Percentiles rank a stretch among this genome's conserved stretches.
Conservation (phyloP, 2,888 invertebrate genomes). For the Cacoxenus indagator region DNA sequence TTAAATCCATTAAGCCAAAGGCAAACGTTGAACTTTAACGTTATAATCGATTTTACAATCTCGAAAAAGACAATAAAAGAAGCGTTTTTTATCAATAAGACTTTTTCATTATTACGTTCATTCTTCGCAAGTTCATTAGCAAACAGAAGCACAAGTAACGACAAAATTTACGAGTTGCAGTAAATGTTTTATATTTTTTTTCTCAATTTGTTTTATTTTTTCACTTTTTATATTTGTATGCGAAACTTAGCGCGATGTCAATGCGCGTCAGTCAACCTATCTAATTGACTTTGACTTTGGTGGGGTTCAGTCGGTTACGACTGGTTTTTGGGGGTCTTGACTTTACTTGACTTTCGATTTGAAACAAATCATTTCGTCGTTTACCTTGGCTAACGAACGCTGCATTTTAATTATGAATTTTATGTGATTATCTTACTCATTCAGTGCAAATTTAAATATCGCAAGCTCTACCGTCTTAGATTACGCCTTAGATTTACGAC, state of each 20-base stretch:
- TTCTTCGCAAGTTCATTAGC: background rate
- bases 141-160: background rate
- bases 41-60: background rate
- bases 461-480: too few relatives aligned
- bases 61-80: background rate
- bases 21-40: background rate
- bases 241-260: background rate
- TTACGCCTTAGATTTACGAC: too few relatives aligned
- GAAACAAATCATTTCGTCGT: background rate
- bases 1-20: background rate
- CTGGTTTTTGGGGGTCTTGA: constrained; percentile 1
- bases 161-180: constrained; percentile 6
- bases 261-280: background rate
- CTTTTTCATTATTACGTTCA: background rate
- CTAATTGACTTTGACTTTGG: background rate
- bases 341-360: constrained; percentile 3
- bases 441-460: background rate
- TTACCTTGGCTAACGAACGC: constrained; percentile 3
- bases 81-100: background rate
- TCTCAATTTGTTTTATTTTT: background rate
- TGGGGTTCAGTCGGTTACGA: background rate
- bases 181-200: too few relatives aligned
- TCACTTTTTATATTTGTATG: background rate
- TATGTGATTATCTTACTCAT: background rate
- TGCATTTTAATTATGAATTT: background rate